These are phyloP conservation scores for Trachelus troglodyta DNA, from an alignment of 2,888 invertebrate species.

Conservation along the genomic window DNA sequence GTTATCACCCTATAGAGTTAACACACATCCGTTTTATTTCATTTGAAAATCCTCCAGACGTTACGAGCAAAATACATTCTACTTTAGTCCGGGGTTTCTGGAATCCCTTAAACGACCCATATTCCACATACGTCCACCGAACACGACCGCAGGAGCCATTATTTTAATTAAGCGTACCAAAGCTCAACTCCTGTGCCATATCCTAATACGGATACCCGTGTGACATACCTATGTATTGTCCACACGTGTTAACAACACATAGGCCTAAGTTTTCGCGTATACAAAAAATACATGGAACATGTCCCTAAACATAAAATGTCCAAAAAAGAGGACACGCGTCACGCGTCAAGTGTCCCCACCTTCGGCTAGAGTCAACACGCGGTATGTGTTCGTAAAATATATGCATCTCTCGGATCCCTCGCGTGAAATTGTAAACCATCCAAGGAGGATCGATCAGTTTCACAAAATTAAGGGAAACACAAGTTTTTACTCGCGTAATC, in stretches of 20 bases:
- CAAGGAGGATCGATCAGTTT: background rate
- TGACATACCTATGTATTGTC: background rate
- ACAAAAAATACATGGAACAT: background rate
- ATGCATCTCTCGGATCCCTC: background rate
- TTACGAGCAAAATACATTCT: background rate
- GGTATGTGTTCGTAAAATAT: background rate
- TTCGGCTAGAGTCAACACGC: background rate
- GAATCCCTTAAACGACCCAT: background rate
- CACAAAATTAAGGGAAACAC: constrained; percentile 35
- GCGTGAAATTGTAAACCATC: background rate
- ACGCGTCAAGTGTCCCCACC: background rate
- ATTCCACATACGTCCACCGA: background rate
- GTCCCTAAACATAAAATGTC: background rate
- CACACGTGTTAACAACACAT: background rate
- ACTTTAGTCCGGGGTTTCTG: background rate
- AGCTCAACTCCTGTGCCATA: background rate
- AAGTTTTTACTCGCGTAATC: constrained; percentile 37
- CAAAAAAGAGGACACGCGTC: background rate
- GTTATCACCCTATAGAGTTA: background rate
- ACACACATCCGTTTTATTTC: background rate
- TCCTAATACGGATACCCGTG: background rate
- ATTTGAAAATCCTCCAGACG: background rate
- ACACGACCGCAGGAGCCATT: background rate
- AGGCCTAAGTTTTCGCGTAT: background rate
- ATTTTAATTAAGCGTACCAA: background rate